Conservation (phyloP, 2,113 vertebrate genomes). For the Ictalurus furcatus region DNA sequence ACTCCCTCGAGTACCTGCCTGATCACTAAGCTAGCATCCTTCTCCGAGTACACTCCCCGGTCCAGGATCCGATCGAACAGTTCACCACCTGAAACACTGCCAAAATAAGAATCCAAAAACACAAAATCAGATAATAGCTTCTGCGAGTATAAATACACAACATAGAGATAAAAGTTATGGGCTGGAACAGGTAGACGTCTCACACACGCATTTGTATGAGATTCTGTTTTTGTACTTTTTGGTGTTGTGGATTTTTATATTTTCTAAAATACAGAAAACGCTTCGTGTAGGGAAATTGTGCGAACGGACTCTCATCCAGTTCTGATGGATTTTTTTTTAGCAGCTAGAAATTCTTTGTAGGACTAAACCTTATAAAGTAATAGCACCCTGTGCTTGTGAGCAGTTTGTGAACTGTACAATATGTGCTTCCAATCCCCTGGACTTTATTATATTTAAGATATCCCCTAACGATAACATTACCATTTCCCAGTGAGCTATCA, state of each 20-base stretch:
- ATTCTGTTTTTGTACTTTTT: neutral
- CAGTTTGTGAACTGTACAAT: neutral
- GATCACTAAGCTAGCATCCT: constrained; percentile 91
- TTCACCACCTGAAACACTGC: constrained; percentile 92
- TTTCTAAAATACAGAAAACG: neutral
- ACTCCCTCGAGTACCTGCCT: constrained; percentile 92
- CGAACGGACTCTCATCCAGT: too few species aligned
- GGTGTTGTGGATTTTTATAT: neutral
- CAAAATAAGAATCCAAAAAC: neutral
- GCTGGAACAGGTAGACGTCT: neutral
- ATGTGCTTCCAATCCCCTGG: neutral
- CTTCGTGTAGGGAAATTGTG: neutral
- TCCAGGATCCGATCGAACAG: constrained; percentile 96
- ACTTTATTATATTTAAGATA: neutral
- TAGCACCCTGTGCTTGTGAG: neutral
- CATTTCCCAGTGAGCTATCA: neutral
- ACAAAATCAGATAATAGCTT: neutral
- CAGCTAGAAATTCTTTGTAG: neutral
- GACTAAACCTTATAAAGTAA: neutral
- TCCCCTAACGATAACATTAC: neutral
- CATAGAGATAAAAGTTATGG: neutral
- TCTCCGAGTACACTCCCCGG: constrained; percentile 90
- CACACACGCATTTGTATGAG: neutral
- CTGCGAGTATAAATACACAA: neutral
- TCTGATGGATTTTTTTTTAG: neutral